Percentiles rank a stretch among this genome's conserved stretches.
Evolutionary conservation across 2,113 vertebrate genomes (phyloP).

Genomic region (Litocranius walleri): DNA sequence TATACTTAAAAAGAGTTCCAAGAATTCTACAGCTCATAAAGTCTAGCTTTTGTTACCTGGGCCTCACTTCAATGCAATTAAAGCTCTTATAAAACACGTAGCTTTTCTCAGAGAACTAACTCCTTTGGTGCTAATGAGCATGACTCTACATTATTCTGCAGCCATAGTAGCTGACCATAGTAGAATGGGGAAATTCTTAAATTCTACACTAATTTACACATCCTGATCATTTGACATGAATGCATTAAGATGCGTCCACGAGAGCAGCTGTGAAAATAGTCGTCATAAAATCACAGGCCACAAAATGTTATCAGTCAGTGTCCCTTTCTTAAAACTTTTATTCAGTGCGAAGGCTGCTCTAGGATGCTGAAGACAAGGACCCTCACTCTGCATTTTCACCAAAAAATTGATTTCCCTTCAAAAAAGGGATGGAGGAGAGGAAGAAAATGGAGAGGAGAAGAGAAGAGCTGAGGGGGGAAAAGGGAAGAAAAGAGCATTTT

Average conservation of each 20-base stretch:
- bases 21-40: background rate
- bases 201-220: background rate
- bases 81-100: background rate
- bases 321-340: background rate
- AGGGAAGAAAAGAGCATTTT: background rate
- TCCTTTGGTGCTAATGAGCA: background rate
- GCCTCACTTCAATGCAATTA: background rate
- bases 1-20: background rate
- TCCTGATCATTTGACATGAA: background rate
- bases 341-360: background rate
- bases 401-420: background rate
- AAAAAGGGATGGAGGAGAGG: background rate
- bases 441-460: background rate
- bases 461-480: background rate
- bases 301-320: background rate
- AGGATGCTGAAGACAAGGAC: background rate
- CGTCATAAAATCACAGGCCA: background rate
- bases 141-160: background rate
- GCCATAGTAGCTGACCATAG: background rate
- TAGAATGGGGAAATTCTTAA: background rate
- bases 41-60: background rate
- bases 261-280: background rate
- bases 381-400: background rate
- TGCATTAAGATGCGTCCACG: background rate
- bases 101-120: background rate